Conservation (phyloP, 2,113 vertebrate genomes). For the Danionella cerebrum region DNA sequence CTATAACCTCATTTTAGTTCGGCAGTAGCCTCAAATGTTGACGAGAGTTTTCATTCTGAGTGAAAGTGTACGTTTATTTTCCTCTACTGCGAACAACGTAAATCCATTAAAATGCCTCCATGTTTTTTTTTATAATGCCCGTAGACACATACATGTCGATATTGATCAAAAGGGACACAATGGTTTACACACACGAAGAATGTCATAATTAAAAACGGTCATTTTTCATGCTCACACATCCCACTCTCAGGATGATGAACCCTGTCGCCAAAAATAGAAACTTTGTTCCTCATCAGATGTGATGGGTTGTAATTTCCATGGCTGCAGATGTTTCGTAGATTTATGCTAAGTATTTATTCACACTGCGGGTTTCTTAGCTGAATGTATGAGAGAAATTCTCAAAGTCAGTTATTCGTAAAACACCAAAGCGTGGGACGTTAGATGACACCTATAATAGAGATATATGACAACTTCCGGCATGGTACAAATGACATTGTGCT, state of each 20-base stretch:
- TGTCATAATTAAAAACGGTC: background rate
- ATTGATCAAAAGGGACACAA: background rate
- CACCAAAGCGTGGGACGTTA: too few relatives aligned
- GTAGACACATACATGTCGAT: background rate
- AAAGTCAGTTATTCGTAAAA: too few relatives aligned
- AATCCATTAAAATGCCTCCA: background rate
- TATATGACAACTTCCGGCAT: constrained; percentile 25
- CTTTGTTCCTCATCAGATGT: background rate
- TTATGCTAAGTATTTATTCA: too few relatives aligned
- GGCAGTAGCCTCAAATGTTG: background rate
- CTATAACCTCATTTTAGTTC: background rate
- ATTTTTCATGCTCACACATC: background rate
- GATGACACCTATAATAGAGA: too few relatives aligned
- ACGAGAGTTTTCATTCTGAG: background rate
- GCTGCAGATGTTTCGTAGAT: background rate
- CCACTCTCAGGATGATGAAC: background rate
- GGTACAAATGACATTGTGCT: constrained; percentile 48
- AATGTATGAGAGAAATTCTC: too few relatives aligned
- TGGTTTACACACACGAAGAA: background rate
- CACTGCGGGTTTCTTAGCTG: too few relatives aligned
- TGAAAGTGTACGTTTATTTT: background rate
- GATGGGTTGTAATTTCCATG: background rate
- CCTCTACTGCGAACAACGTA: background rate
- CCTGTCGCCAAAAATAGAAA: background rate
- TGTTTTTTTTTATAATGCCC: background rate